Base-by-base conservation (phyloP, 2,113 vertebrate genomes). In the Pluvialis apricaria region DNA sequence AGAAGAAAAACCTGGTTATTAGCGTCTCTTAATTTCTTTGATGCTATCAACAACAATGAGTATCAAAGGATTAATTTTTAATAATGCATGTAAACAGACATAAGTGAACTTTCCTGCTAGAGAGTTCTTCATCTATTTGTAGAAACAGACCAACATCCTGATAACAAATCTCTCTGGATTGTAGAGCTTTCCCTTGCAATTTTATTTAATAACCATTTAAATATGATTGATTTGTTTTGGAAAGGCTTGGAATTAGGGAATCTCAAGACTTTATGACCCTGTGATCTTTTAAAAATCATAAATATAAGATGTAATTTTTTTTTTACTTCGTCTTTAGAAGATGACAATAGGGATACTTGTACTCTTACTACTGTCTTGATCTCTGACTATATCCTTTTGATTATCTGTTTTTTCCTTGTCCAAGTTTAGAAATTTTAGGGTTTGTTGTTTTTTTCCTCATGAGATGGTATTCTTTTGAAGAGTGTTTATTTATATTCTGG, bases 41-140 rank as follows among this genome's bases (percentile, higher is more conserved):
- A 77, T 77, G 34, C 19, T 92, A 57, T 82, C 76, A 89, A 77
- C 45, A 76, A n/a, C 13, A 88, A 60, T 10, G 26, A 70, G 29
- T 75, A 90, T 80, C 21, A 75, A 69, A 82, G 66, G 61, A 94
- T 86, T 90, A 51, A 51, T 89, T 92, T 90, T 82, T 90, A 75
- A 83, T 84, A 81, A 84, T 61, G 22, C 44, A 42, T 28, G 4
- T 45, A 73, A 64, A 29, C 38, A 92, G 40, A 18, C 25, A 38
- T 42, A 78, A 58, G 47, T 85, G 64, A 80, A 40, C 31, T 68
- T 90, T 34, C 9, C 38, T 72, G 34, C 9, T 68, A 25, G 5
- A 45, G 38, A 38, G 8, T 32, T 90, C 69, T 68, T 84, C 8
- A 49, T 28, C 29, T 84, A 14, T 81, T 82, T 73, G n/a, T 60